Conservation (phyloP, 2,888 invertebrate genomes). For the Erynnis tages region DNA sequence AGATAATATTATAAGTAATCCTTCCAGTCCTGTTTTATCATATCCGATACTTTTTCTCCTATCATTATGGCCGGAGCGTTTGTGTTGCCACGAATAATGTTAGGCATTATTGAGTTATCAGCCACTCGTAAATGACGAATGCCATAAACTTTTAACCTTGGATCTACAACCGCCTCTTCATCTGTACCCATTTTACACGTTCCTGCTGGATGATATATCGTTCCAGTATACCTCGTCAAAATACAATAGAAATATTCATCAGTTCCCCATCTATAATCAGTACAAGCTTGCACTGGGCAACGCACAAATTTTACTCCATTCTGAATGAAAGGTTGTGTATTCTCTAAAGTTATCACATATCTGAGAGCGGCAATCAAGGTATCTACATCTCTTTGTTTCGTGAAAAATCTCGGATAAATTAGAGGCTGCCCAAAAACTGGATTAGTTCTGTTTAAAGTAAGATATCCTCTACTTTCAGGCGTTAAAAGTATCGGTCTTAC, state of each 20-base stretch:
- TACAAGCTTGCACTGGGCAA: slow-evolving; percentile 80
- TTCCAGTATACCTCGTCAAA: slow-evolving; percentile 80
- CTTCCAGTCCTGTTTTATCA: slow-evolving; percentile 64
- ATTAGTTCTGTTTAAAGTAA: slow-evolving; percentile 84
- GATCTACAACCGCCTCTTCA: slow-evolving; percentile 62
- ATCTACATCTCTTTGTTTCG: slow-evolving; percentile 81
- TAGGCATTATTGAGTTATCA: slow-evolving; percentile 92
- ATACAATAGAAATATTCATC: slow-evolving; percentile 85
- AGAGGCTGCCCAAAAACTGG: slow-evolving; percentile 86
- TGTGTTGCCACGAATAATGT: slow-evolving; percentile 89
- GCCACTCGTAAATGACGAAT: slow-evolving; percentile 82
- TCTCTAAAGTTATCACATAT: slow-evolving; percentile 77
- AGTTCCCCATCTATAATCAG: slow-evolving; percentile 75
- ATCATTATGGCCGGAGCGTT: slow-evolving; percentile 93
- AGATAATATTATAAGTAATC: neutral
- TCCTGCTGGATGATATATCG: slow-evolving; percentile 74
- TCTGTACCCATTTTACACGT: slow-evolving; percentile 68
- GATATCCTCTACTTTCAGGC: slow-evolving; percentile 83
- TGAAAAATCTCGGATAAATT: slow-evolving; percentile 86
- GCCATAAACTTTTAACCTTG: slow-evolving; percentile 57
- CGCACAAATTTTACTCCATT: slow-evolving; percentile 78
- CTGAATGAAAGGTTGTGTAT: slow-evolving; percentile 78
- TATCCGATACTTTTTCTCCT: slow-evolving; percentile 81
- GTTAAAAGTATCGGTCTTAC: slow-evolving; percentile 82
- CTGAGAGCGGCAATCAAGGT: slow-evolving; percentile 82